phyloP scores from a whole-genome alignment of 2,888 invertebrate species.

The Dasypogon diadema region DNA sequence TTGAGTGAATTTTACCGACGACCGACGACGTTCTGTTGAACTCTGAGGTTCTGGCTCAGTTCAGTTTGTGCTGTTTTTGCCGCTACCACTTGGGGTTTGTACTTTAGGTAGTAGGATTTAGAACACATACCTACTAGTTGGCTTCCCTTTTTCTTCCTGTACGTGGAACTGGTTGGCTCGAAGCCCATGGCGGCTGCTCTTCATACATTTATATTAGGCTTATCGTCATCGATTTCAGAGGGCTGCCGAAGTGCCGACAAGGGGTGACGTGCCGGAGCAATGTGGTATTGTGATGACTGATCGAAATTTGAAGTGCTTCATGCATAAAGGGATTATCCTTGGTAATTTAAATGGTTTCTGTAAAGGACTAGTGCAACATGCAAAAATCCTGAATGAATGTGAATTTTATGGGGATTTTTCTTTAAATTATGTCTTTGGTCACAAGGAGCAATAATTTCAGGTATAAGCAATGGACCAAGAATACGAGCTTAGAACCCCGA shows the following conservation, averaged over 20 bases:
- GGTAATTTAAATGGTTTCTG: neutral
- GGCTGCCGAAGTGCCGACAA: constrained; percentile 40
- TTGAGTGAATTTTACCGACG: constrained; percentile 38
- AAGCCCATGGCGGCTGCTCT: neutral
- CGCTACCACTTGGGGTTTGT: no score
- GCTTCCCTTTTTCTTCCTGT: constrained; percentile 5
- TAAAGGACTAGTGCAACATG: no score
- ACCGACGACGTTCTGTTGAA: neutral
- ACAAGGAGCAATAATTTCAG: no score
- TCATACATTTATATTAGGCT: constrained; percentile 38
- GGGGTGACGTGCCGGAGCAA: constrained; percentile 21
- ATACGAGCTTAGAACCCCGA: no score
- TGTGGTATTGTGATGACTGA: constrained; percentile 3
- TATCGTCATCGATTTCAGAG: constrained; percentile 36
- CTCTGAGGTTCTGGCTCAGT: neutral
- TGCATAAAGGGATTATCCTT: constrained; percentile 40
- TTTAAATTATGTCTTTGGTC: no score
- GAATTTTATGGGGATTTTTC: no score
- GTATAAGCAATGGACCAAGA: no score
- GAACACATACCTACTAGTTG: neutral
- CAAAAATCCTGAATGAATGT: no score
- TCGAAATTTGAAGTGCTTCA: constrained; percentile 43
- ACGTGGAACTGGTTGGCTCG: constrained; percentile 22
- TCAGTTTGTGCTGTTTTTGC: no score
- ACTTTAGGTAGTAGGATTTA: no score